Evolutionary conservation across 2,888 invertebrate species (phyloP).

Genomic region (Tanytarsus gracilentus): DNA sequence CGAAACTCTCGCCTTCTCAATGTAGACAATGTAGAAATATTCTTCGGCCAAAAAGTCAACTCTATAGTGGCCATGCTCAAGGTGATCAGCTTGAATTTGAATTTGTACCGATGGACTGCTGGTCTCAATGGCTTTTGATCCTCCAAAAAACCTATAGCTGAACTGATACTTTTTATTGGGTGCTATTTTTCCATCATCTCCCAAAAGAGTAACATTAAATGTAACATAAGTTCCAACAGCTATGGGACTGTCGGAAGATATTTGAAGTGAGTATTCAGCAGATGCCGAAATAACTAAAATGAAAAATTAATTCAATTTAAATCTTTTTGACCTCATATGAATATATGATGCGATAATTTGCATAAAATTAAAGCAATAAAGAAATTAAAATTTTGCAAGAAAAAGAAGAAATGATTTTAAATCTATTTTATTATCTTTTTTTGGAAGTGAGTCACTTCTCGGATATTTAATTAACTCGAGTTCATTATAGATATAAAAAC

Average conservation of each 20-base stretch:
- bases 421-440: not conserved
- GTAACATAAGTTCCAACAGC: not conserved
- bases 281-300: not conserved
- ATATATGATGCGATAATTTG: too few relatives aligned
- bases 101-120: not conserved
- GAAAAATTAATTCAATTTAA: too few relatives aligned
- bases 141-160: not conserved
- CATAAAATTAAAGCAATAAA: not conserved
- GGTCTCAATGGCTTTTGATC: not conserved
- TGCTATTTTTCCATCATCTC: not conserved
- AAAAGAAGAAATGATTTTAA: too few relatives aligned
- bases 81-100: not conserved
- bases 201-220: not conserved
- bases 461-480: not conserved
- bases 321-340: not conserved
- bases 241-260: not conserved
- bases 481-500: not conserved
- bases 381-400: too few relatives aligned
- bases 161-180: slow-evolving; percentile 1
- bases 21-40: not conserved
- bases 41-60: slow-evolving; percentile 1
- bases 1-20: not conserved
- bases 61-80: not conserved
- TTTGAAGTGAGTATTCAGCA: not conserved
- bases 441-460: not conserved